These are phyloP conservation scores for Caerostris darwini DNA, from an alignment of 1,140 invertebrate species.

Conservation along the genomic window DNA sequence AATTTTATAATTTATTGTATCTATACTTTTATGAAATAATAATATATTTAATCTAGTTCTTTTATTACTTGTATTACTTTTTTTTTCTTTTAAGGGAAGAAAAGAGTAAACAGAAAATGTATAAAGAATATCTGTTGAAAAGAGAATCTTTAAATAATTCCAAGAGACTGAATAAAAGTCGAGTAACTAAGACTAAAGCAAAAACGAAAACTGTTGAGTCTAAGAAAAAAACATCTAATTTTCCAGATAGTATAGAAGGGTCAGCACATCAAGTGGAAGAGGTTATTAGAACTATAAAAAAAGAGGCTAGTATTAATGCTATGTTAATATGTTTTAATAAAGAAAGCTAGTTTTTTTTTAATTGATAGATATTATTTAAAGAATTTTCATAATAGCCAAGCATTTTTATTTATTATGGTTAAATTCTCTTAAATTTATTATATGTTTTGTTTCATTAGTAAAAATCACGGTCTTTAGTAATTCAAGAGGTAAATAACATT, in stretches of 20 bases:
- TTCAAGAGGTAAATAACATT: not conserved
- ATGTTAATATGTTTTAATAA: not conserved
- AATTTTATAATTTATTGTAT: not conserved
- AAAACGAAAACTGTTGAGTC: slow-evolving; percentile 37
- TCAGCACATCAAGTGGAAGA: not conserved
- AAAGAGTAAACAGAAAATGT: slow-evolving; percentile 26
- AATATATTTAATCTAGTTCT: not conserved
- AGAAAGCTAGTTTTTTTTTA: not conserved
- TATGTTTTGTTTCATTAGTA: not conserved
- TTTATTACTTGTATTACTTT: not conserved
- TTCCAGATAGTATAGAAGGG: slow-evolving; percentile 33
- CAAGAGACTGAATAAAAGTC: slow-evolving; percentile 65
- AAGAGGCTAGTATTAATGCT: slow-evolving; percentile 42
- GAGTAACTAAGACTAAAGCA: slow-evolving; percentile 37
- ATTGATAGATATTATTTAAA: not conserved
- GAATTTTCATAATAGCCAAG: not conserved
- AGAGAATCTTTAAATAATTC: slow-evolving; percentile 49
- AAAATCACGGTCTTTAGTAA: not conserved
- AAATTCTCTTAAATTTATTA: not conserved
- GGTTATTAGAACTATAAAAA: slow-evolving; percentile 44
- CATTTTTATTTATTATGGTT: not conserved
- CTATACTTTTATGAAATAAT: not conserved
- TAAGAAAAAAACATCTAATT: slow-evolving; percentile 39
- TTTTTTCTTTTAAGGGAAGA: slow-evolving; percentile 51
- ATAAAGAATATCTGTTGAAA: slow-evolving; percentile 45